These are phyloP conservation scores for Antheraea yamamai DNA, from an alignment of 2,888 invertebrate species.

Conservation along the genomic window DNA sequence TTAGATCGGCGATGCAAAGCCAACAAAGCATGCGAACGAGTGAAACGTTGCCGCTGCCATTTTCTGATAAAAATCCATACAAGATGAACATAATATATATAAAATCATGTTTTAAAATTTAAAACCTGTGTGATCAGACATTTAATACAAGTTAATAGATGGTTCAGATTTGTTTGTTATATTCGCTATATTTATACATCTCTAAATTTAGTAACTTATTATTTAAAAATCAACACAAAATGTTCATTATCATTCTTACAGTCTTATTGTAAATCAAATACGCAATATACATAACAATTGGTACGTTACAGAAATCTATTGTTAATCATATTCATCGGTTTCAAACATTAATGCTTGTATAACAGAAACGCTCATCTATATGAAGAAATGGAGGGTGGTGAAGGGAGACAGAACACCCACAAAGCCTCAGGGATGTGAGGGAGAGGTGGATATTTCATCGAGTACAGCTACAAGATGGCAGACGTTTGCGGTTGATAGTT, in stretches of 20 bases:
- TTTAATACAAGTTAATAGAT: too few species aligned
- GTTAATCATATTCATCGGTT: slow-evolving; percentile 9
- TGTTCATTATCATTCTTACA: background rate
- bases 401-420: slow-evolving; percentile 52
- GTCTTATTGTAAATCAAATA: slow-evolving; percentile 13
- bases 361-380: slow-evolving; percentile 48
- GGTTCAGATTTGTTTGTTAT: too few species aligned
- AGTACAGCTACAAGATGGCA: slow-evolving; percentile 78
- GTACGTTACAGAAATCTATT: slow-evolving; percentile 1
- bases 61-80: background rate
- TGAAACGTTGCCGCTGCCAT: background rate
- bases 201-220: background rate
- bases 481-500: slow-evolving; percentile 82
- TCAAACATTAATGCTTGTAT: slow-evolving; percentile 22
- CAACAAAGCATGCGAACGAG: slow-evolving; percentile 38
- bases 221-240: background rate
- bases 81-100: background rate
- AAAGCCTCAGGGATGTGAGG: slow-evolving; percentile 46
- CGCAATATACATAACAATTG: background rate
- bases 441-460: slow-evolving; percentile 75
- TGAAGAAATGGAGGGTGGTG: slow-evolving; percentile 44
- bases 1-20: slow-evolving; percentile 39
- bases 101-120: background rate
- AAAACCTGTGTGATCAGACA: background rate
- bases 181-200: background rate